Evolutionary conservation across 2,888 invertebrate species (phyloP), one percentile per base, ranked within the genome.

Genomic region (Drosophila basisetae): DNA sequence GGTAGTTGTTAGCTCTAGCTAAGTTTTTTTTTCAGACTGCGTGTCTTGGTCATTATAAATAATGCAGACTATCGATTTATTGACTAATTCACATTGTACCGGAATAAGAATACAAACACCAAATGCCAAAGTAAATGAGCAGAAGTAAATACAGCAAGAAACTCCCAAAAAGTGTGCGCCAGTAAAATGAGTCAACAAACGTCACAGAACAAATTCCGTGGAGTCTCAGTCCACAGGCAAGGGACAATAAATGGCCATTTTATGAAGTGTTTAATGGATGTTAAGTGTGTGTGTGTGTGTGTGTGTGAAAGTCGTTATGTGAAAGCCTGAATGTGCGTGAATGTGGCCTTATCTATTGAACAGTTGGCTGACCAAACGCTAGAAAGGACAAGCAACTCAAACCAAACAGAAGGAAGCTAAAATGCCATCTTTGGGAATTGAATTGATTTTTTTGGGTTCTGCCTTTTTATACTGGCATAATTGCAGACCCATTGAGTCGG

Each of bases 241-340:
- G 28, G 62, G 64, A 71, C 88, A 80, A 87, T 84, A 80, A 88
- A 88, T 88, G 77, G 73, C 74, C 80, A 78, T 83, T 87, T 87
- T 90, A 88, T 87, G 83, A 90, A 90, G 86, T 90, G 86, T 87
- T 88, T 87, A 85, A 90, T 87, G 84, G 85, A 83, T 85, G 83
- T 76, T 88, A 88, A 84, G 76, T 77, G 70, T 77, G 76, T 83
- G 73, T 58, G 49, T 60, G 49, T 31, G 31, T 31, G 33, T 62
- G 52, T 58, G 49, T 60, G 49, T 39, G 56, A 56, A 56, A 62
- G 43, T 61, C 31, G 52, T 58, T 67, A 31, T 50, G 25, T 53
- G 43, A 28, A 47, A 16, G 50, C 35, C 22, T 50, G 22, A 55
- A 56, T 70, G 68, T 79, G 68, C 56, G 61, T 73, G 69, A 75